Evolutionary conservation across 2,888 invertebrate species (phyloP).

Genomic region (Eupithecia subumbrata): DNA sequence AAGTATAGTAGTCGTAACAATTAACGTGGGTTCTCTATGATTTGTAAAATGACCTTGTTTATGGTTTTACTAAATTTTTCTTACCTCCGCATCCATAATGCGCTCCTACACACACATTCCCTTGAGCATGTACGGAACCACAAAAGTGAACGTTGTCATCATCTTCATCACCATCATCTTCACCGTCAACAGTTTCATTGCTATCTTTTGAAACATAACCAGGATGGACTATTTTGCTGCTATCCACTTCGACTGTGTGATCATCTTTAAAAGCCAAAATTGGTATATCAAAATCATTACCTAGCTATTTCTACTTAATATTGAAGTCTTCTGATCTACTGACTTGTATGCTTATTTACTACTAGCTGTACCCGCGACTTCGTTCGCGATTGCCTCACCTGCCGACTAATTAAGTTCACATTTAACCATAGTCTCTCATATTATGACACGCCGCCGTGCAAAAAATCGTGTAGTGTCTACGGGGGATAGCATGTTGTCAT

Average conservation of each 20-base stretch:
- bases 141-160: not conserved
- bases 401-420: too few relatives aligned
- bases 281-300: not conserved
- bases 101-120: not conserved
- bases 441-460: too few relatives aligned
- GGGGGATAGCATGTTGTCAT: too few relatives aligned
- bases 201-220: not conserved
- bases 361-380: too few relatives aligned
- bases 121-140: not conserved
- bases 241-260: not conserved
- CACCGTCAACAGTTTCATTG: not conserved
- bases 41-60: too few relatives aligned
- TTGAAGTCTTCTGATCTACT: not conserved
- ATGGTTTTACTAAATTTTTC: not conserved
- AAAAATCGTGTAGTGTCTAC: too few relatives aligned
- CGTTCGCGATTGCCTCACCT: too few relatives aligned
- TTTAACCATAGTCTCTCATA: too few relatives aligned
- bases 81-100: conserved; percentile 6
- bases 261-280: not conserved
- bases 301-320: not conserved
- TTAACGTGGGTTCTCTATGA: too few relatives aligned
- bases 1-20: too few relatives aligned
- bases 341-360: too few relatives aligned
- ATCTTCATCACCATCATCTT: not conserved
- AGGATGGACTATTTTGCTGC: not conserved